A percentile compares a stretch with the other conserved stretches of the same genome.
phyloP scores from a whole-genome alignment of 2,888 invertebrate species.

The Aspidiotus destructor region DNA sequence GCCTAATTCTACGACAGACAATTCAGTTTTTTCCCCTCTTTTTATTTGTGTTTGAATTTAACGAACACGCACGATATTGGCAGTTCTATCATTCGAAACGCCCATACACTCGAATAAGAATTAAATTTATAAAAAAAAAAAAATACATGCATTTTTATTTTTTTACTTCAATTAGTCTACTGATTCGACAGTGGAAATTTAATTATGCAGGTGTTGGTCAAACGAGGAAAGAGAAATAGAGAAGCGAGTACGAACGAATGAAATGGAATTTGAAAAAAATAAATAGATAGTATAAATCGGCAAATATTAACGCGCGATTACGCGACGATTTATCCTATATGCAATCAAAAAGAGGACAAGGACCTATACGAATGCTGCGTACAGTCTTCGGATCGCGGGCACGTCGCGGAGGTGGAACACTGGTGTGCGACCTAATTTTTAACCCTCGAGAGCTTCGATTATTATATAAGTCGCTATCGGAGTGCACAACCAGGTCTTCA shows the following conservation, averaged over 20 bases:
- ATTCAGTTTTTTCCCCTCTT: background rate
- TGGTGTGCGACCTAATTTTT: conserved; percentile 27
- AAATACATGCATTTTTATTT: too few relatives aligned
- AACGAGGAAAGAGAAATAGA: too few relatives aligned
- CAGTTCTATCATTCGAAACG: too few relatives aligned
- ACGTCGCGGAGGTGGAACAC: conserved; percentile 30
- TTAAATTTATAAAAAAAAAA: too few relatives aligned
- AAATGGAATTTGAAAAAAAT: too few relatives aligned
- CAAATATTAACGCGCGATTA: background rate
- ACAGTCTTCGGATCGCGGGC: conserved; percentile 27
- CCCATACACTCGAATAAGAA: too few relatives aligned
- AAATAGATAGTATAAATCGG: background rate
- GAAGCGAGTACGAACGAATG: too few relatives aligned
- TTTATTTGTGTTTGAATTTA: too few relatives aligned
- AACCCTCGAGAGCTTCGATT: conserved; percentile 26
- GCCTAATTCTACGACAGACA: background rate
- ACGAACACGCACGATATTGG: too few relatives aligned
- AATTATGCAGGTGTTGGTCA: too few relatives aligned
- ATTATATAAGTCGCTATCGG: conserved; percentile 17
- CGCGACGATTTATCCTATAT: conserved; percentile 13
- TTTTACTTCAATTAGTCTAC: too few relatives aligned
- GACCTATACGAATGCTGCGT: conserved; percentile 28
- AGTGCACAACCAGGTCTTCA: background rate
- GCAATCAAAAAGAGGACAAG: conserved; percentile 30
- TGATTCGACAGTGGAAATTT: background rate